phyloP scores from a whole-genome alignment of 2,797 vertebrate species.

The Sebastes steindachneri region DNA sequence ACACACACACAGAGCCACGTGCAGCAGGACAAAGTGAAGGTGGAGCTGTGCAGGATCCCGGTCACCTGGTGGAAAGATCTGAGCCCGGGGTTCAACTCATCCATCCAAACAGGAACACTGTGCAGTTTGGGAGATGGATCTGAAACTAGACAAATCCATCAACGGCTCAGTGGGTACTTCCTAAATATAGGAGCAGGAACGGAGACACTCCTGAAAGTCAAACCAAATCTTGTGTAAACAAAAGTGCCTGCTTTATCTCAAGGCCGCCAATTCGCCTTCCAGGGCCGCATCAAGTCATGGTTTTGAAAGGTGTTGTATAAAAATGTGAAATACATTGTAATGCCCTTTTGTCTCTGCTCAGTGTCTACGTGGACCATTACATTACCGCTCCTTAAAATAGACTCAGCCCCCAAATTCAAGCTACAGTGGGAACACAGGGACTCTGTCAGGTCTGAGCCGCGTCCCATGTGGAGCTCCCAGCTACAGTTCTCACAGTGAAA shows the following conservation, averaged over 20 bases:
- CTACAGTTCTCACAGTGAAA: conserved; percentile 18
- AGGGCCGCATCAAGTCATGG: conserved; percentile 79
- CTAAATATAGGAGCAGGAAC: conserved; percentile 86
- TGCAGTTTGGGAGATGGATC: conserved; percentile 75
- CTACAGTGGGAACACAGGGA: conserved; percentile 21
- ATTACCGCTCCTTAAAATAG: conserved; percentile 60
- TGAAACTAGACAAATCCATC: conserved; percentile 82
- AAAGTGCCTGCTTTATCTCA: conserved; percentile 84
- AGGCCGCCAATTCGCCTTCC: conserved; percentile 77
- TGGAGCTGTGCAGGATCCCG: conserved; percentile 55
- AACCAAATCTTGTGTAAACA: conserved; percentile 86
- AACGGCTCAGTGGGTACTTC: conserved; percentile 82
- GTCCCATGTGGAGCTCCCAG: conserved; percentile 38
- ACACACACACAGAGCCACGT: not conserved
- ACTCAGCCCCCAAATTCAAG: conserved; percentile 39
- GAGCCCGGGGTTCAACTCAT: conserved; percentile 65
- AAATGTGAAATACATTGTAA: conserved; percentile 70
- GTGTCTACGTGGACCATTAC: conserved; percentile 60
- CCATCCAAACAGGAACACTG: conserved; percentile 81
- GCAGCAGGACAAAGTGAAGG: conserved; percentile 14
- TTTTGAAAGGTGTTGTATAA: conserved; percentile 80
- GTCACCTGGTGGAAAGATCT: conserved; percentile 73
- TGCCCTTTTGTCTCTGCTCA: conserved; percentile 72
- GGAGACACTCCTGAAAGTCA: conserved; percentile 84
- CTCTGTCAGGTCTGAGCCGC: conserved; percentile 1